Conservation (phyloP, 2,797 vertebrate genomes). For the Choloepus didactylus region DNA sequence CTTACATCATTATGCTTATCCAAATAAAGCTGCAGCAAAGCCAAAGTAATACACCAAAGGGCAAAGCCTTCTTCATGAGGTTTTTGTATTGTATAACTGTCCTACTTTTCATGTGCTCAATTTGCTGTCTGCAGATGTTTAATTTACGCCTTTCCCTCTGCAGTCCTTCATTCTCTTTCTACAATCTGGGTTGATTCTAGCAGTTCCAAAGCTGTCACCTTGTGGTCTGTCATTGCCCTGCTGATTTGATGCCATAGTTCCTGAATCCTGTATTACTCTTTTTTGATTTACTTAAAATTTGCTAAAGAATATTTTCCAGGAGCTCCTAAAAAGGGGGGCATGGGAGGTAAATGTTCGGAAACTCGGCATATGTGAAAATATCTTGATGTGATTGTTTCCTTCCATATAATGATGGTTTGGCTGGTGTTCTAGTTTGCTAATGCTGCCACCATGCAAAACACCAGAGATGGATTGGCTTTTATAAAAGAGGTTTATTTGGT, state of each 20-base stretch:
- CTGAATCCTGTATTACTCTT: conserved; percentile 2
- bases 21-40: not conserved
- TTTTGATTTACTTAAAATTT: conserved; percentile 30
- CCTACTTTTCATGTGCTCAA: not conserved
- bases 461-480: too few species aligned
- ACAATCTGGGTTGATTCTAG: not conserved
- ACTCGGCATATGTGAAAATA: not conserved
- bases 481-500: too few species aligned
- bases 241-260: not conserved
- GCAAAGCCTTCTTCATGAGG: not conserved
- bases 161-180: not conserved
- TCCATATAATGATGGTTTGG: not conserved
- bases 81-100: not conserved
- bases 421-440: too few species aligned
- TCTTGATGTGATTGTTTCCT: not conserved
- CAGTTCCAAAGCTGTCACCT: not conserved
- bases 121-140: not conserved
- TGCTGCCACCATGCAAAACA: too few species aligned
- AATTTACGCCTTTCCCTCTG: not conserved
- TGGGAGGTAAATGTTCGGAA: not conserved
- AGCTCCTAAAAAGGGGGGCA: not conserved
- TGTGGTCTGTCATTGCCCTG: not conserved
- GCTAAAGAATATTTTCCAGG: not conserved
- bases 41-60: not conserved
- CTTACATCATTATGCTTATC: not conserved